Conservation (phyloP, 2,113 vertebrate genomes). For the Phaethornis superciliosus region DNA sequence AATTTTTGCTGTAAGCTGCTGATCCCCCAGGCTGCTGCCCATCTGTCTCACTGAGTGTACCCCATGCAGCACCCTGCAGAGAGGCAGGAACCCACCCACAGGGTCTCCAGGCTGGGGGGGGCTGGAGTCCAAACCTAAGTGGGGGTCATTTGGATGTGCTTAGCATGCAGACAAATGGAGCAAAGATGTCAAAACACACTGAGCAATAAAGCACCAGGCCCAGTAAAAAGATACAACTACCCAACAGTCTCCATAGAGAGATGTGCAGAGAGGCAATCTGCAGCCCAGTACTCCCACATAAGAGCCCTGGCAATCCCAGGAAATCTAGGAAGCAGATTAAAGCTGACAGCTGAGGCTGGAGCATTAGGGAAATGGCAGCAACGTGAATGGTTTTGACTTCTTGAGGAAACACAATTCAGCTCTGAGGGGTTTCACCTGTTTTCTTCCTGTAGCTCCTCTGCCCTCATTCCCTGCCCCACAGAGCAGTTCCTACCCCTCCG, state of each 20-base stretch:
- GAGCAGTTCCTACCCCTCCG: not conserved
- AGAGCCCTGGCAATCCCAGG: not conserved
- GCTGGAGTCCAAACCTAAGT: not conserved
- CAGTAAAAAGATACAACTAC: fast-evolving
- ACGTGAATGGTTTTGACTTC: not conserved
- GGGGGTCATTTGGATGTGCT: not conserved
- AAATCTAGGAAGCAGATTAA: not conserved
- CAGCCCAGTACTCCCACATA: not conserved
- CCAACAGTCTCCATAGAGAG: not conserved
- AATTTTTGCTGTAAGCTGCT: not conserved
- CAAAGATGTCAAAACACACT: not conserved
- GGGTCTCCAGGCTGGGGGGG: fast-evolving
- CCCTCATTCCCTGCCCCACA: not conserved
- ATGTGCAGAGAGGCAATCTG: not conserved
- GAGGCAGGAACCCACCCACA: not conserved
- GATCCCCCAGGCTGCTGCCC: fast-evolving
- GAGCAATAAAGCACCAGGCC: fast-evolving
- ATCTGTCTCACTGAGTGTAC: fast-evolving
- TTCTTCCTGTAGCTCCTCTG: not conserved
- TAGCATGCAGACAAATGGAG: not conserved
- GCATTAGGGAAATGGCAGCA: not conserved
- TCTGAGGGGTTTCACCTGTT: not conserved
- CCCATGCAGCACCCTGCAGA: not conserved
- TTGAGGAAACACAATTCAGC: not conserved
- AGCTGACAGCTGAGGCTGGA: not conserved